A percentile compares a stretch with the other conserved stretches of the same genome.
phyloP scores from a whole-genome alignment of 2,113 vertebrate species.

The Bungarus multicinctus region DNA sequence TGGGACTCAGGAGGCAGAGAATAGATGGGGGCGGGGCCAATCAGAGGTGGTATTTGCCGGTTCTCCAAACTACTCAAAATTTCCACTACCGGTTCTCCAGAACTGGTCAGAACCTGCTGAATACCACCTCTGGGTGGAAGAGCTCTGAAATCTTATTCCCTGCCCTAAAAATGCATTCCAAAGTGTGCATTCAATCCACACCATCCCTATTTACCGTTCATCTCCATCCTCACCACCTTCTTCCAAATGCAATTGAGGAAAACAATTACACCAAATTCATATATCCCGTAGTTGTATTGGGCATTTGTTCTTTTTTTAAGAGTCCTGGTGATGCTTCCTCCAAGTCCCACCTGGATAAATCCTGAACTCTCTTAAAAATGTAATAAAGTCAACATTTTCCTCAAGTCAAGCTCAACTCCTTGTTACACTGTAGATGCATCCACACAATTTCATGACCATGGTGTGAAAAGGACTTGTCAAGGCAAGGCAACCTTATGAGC shows the following conservation, averaged over 20 bases:
- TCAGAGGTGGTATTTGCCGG: too few relatives aligned
- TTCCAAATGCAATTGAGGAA: too few relatives aligned
- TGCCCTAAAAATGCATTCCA: constrained; percentile 15
- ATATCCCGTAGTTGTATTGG: too few relatives aligned
- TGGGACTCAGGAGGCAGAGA: too few relatives aligned
- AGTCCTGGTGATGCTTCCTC: background rate
- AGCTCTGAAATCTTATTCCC: too few relatives aligned
- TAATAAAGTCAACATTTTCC: background rate
- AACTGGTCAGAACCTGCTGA: too few relatives aligned
- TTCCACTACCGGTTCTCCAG: too few relatives aligned
- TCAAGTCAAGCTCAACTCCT: background rate
- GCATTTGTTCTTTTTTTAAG: background rate
- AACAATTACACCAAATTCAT: background rate
- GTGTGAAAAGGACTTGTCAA: background rate
- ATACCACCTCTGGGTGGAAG: too few relatives aligned
- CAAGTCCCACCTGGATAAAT: background rate
- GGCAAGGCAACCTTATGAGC: background rate
- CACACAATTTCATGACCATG: background rate
- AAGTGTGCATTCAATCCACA: background rate
- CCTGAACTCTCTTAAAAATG: background rate
- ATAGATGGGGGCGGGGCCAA: too few relatives aligned
- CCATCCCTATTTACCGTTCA: background rate
- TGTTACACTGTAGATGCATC: background rate
- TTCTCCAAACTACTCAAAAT: too few relatives aligned
- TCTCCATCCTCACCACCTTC: background rate